Conservation (phyloP, 2,797 vertebrate genomes). For the Clarias laeviceps region DNA sequence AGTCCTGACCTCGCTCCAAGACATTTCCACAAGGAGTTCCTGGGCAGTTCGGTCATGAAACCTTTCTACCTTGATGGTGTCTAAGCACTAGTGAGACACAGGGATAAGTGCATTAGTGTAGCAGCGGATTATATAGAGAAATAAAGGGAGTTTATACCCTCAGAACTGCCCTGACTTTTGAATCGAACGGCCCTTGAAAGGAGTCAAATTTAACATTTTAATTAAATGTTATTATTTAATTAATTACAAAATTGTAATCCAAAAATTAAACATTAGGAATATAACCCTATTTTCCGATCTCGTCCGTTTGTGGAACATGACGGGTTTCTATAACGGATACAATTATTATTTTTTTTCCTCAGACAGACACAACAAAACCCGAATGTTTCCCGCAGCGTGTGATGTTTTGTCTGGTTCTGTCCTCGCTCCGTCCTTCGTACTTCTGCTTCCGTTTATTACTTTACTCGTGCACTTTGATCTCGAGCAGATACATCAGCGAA, state of each 20-base stretch:
- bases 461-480: constrained; percentile 7
- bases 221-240: too few species aligned
- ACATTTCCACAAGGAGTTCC: too few species aligned
- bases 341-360: not conserved
- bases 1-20: too few species aligned
- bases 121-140: too few species aligned
- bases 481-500: not conserved
- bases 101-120: too few species aligned
- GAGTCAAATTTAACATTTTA: not conserved
- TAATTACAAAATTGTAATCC: too few species aligned
- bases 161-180: not conserved
- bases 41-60: too few species aligned
- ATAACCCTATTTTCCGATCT: not conserved
- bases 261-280: not conserved
- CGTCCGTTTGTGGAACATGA: not conserved
- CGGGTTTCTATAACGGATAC: not conserved
- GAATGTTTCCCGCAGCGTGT: not conserved
- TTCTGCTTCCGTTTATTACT: not conserved
- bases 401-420: not conserved
- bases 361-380: not conserved
- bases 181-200: too few species aligned
- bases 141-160: too few species aligned
- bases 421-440: not conserved
- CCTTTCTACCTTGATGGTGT: too few species aligned
- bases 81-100: too few species aligned